Percentiles rank a stretch among this genome's conserved stretches.
Evolutionary conservation across 1,140 invertebrate genomes (phyloP).

Genomic region (Drosophila ohnishii): DNA sequence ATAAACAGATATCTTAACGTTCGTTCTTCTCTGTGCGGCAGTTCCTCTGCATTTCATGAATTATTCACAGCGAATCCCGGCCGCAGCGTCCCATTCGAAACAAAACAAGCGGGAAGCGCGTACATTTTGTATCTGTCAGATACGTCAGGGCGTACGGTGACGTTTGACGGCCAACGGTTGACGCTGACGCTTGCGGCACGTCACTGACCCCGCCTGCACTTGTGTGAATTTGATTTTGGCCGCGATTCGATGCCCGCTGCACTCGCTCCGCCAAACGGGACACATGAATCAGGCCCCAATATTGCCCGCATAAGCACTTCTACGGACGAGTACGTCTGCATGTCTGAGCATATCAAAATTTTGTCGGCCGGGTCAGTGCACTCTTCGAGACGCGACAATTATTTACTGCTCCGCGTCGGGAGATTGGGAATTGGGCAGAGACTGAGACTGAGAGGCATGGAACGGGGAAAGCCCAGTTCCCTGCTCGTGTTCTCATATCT

Average conservation of each 20-base stretch:
- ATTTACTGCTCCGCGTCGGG: constrained; percentile 57
- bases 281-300: constrained; percentile 55
- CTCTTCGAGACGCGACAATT: constrained; percentile 68
- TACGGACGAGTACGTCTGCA: constrained; percentile 20
- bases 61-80: constrained; percentile 56
- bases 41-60: constrained; percentile 53
- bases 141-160: constrained; percentile 47
- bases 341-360: constrained; percentile 46
- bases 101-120: constrained; percentile 11
- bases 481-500: constrained; percentile 29
- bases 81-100: constrained; percentile 35
- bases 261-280: constrained; percentile 42
- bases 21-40: constrained; percentile 12
- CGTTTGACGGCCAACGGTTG: constrained; percentile 19
- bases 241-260: constrained; percentile 41
- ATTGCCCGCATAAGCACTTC: constrained; percentile 42
- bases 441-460: neutral
- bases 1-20: constrained; percentile 14
- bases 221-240: constrained; percentile 61
- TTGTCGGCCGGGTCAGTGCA: constrained; percentile 59
- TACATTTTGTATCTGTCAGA: constrained; percentile 61
- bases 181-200: constrained; percentile 45
- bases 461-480: constrained; percentile 29
- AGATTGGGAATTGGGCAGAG: constrained; percentile 10
- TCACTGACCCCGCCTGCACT: constrained; percentile 66